These are phyloP conservation scores for Equus przewalskii DNA, from an alignment of 2,113 vertebrate genomes.

Conservation along the genomic window DNA sequence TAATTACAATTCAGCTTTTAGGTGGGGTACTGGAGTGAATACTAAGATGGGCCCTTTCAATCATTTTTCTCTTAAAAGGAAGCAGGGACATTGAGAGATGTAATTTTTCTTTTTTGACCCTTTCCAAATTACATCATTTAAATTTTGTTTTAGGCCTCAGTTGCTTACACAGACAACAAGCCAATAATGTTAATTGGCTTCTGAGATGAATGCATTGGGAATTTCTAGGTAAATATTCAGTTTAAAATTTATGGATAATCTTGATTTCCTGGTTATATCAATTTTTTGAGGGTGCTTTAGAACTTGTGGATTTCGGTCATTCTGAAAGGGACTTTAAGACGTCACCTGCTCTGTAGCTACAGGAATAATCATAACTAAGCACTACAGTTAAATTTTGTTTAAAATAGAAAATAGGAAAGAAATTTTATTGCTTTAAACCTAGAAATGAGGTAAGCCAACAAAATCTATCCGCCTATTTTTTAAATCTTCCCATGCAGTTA, in stretches of 20 bases:
- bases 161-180: not conserved
- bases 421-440: not conserved
- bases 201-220: rapidly evolving
- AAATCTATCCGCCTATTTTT: not conserved
- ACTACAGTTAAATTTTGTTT: not conserved
- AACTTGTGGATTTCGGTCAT: not conserved
- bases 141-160: slow-evolving; percentile 69
- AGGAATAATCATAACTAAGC: not conserved
- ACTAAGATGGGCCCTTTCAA: slow-evolving; percentile 78
- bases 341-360: not conserved
- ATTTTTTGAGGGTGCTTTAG: slow-evolving; percentile 48
- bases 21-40: slow-evolving; percentile 61
- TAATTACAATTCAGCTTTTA: slow-evolving; percentile 83
- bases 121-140: slow-evolving; percentile 75
- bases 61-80: slow-evolving; percentile 82
- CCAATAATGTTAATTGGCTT: not conserved
- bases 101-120: slow-evolving; percentile 58
- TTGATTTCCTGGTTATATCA: not conserved
- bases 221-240: rapidly evolving
- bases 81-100: slow-evolving; percentile 73
- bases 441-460: not conserved
- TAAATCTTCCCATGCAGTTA: not conserved
- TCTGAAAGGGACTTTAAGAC: not conserved
- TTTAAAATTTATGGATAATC: not conserved
- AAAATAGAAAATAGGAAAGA: not conserved